Evolutionary conservation across 2,888 invertebrate genomes (phyloP).

Genomic region (Fabriciana adippe): DNA sequence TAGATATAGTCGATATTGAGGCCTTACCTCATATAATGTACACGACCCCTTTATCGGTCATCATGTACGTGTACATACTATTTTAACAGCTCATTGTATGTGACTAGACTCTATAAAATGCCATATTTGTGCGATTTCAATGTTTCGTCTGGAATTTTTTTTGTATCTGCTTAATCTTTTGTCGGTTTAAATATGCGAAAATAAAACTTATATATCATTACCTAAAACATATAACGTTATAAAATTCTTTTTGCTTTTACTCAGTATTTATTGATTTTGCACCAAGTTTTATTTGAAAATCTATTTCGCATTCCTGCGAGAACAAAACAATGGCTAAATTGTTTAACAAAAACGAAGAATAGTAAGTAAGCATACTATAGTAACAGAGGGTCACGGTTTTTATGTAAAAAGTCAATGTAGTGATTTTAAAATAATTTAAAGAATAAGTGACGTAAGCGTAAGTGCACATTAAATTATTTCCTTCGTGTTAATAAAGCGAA

Average conservation of each 20-base stretch:
- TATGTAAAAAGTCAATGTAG: background rate
- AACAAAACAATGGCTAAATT: too few species aligned
- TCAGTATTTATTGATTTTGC: too few species aligned
- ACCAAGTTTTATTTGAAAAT: too few species aligned
- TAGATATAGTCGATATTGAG: constrained; percentile 56
- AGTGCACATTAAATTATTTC: constrained; percentile 6
- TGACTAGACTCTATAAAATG: constrained; percentile 48
- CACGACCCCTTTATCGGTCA: constrained; percentile 75
- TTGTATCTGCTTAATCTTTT: constrained; percentile 11
- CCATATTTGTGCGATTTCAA: constrained; percentile 21
- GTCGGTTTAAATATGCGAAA: background rate
- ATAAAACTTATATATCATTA: background rate
- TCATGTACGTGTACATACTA: constrained; percentile 71
- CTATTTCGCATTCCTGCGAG: too few species aligned
- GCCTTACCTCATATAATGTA: constrained; percentile 69
- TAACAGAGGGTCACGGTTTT: too few species aligned
- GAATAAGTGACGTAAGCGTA: background rate
- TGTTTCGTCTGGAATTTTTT: constrained; percentile 25
- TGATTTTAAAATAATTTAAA: constrained; percentile 4
- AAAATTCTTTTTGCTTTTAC: too few species aligned
- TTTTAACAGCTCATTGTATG: constrained; percentile 65
- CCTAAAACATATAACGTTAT: background rate
- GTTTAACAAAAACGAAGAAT: too few species aligned
- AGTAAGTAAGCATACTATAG: too few species aligned
- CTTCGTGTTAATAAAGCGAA: constrained; percentile 28